Evolutionary conservation across 2,888 invertebrate species (phyloP), one percentile per base, ranked within the genome.

Genomic region (Philopedon plagiatum): DNA sequence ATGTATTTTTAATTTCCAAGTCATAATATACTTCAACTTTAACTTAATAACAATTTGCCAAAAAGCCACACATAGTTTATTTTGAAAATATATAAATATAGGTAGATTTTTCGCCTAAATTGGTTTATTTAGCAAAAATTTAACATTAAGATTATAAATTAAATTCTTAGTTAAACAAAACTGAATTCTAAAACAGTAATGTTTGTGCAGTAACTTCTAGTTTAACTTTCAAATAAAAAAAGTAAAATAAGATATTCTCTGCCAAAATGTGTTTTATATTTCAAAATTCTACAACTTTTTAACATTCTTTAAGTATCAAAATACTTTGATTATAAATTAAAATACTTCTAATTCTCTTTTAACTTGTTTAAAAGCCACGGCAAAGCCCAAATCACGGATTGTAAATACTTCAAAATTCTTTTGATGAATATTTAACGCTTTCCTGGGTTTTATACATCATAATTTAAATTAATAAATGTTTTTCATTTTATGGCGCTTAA

Each of bases 301-400:
- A 26, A 29, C 63, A 39, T 39, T 51, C 54, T 41, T n/a, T 21
- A 49, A 46, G 49, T 32, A 56, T 56, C 23, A 54, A 56, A 56
- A 64, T 64, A 54, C 51, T 56, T 64, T 41, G 23, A 64, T 56
- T 64, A 64, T 63, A 51, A 63, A 63, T 64, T 64, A 64, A 64
- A 64, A 56, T 64, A 64, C 64, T 64, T 64, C 39, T 56, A 23
- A 54, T 64, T 54, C 26, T 41, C 64, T 64, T 63, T 63, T 23
- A 63, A 34, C 51, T 51, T 51, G 49, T 51, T 63, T 19, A 63
- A 51, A 26, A 29, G 34, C 34, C n/a, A 21, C 37, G 32, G 49
- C 21, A 60, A 13, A 41, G 26, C 37, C 49, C 15, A 63, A 63
- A 49, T 49, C 51, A 46, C 41, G 29, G 18, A 41, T 19, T 51